These are phyloP conservation scores for Alosa alosa DNA, from an alignment of 2,113 vertebrate species.

Conservation along the genomic window DNA sequence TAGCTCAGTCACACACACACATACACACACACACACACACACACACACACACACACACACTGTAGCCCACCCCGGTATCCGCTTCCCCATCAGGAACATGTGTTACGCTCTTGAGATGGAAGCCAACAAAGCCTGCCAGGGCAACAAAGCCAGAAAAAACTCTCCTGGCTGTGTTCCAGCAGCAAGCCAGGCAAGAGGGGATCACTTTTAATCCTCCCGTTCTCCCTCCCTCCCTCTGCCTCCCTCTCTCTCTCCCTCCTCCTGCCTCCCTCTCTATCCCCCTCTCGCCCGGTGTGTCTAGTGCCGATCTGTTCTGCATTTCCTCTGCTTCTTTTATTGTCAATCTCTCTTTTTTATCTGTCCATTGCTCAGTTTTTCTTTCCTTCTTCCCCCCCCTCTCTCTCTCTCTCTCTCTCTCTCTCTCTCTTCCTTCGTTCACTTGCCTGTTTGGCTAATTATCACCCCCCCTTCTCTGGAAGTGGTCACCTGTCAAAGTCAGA, in stretches of 20 bases:
- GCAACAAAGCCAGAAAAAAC: not conserved
- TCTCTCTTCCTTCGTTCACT: not conserved
- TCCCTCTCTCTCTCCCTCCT: conserved; percentile 26
- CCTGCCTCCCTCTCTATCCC: conserved; percentile 7
- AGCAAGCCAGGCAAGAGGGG: not conserved
- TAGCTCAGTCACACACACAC: not conserved
- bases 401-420: not conserved
- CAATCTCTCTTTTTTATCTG: not conserved
- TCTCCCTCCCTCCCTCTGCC: not conserved
- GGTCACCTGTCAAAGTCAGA: conserved; percentile 51
- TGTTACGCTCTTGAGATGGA: not conserved
- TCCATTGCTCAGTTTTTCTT: not conserved
- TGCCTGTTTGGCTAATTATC: conserved; percentile 30
- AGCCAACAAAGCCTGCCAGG: not conserved
- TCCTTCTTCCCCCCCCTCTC: not conserved
- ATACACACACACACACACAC: no score
- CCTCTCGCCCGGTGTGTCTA: not conserved
- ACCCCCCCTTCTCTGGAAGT: conserved; percentile 39
- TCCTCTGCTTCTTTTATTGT: not conserved
- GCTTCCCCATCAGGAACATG: no score
- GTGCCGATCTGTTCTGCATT: not conserved
- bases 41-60: not conserved
- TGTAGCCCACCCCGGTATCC: no score
- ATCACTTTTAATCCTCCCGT: no score
- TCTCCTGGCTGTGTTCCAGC: not conserved